Conservation (phyloP, 37 sponge, comb jelly and placozoan genomes). For the Ephydatia muelleri region DNA sequence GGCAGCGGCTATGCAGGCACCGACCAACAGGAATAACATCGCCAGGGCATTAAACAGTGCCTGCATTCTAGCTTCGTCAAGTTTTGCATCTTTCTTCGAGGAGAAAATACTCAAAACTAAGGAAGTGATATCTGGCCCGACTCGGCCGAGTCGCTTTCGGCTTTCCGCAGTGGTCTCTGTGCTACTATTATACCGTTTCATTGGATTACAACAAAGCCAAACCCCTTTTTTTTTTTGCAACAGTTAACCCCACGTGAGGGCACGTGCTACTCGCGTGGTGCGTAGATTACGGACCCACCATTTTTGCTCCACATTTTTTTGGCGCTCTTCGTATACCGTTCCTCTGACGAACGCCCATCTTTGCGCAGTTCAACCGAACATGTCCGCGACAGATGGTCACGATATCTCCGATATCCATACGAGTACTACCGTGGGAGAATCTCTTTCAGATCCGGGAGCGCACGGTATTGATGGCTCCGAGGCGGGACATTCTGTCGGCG, state of each 20-base stretch:
- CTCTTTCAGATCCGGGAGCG: conserved; percentile 43
- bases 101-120: too few relatives aligned
- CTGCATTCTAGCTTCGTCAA: conserved; percentile 51
- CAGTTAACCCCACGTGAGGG: background rate
- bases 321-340: conserved; percentile 3
- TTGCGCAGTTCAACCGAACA: conserved; percentile 11
- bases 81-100: conserved; percentile 2
- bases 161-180: background rate
- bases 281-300: conserved; percentile 36
- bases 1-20: conserved; percentile 42
- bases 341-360: conserved; percentile 3
- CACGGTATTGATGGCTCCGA: background rate
- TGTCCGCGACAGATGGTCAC: conserved; percentile 56
- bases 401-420: conserved; percentile 59
- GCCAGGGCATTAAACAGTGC: conserved; percentile 67
- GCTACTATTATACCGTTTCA: background rate
- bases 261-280: conserved; percentile 15
- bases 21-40: conserved; percentile 48
- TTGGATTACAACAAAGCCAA: background rate
- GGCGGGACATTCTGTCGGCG: conserved; percentile 21
- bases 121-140: too few relatives aligned
- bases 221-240: background rate
- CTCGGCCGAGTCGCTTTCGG: too few relatives aligned
- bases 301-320: conserved; percentile 17
- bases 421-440: conserved; percentile 54